Evolutionary conservation across 2,113 vertebrate genomes (phyloP).

Genomic region (Tiliqua scincoides): DNA sequence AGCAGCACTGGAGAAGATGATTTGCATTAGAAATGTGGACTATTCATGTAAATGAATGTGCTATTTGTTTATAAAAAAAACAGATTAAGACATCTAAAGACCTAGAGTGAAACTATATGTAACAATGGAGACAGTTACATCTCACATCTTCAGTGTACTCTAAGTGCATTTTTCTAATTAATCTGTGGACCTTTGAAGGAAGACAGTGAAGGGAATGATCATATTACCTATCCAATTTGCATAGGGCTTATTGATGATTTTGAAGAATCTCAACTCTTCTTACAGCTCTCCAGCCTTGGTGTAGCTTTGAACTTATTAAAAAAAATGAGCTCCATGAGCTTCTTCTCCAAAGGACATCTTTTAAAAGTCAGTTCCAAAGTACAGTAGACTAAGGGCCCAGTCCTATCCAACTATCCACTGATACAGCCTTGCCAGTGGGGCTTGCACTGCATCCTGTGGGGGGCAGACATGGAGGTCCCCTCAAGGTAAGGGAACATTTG

Average conservation of each 20-base stretch:
- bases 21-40: slow-evolving; percentile 73
- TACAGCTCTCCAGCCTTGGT: slow-evolving; percentile 13
- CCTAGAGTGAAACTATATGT: slow-evolving; percentile 47
- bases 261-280: not conserved
- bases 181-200: not conserved
- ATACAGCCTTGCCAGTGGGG: too few species aligned
- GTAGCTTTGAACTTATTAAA: slow-evolving; percentile 1
- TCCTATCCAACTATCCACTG: too few species aligned
- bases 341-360: not conserved
- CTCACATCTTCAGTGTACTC: slow-evolving; percentile 18
- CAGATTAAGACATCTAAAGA: slow-evolving; percentile 69
- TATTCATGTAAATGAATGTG: slow-evolving; percentile 70
- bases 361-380: not conserved
- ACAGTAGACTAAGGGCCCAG: not conserved
- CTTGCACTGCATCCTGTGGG: too few species aligned
- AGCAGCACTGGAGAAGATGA: slow-evolving; percentile 63
- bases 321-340: not conserved
- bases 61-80: slow-evolving; percentile 71
- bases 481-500: too few species aligned
- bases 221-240: slow-evolving; percentile 28
- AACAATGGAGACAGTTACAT: slow-evolving; percentile 18
- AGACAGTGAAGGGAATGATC: slow-evolving; percentile 14
- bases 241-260: slow-evolving; percentile 26
- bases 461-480: too few species aligned
- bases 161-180: slow-evolving; percentile 26